Percentiles rank a stretch among this genome's conserved stretches.
These are phyloP conservation scores for Dicrostonyx torquatus DNA, from an alignment of 2,797 vertebrate species.

Conservation along the genomic window DNA sequence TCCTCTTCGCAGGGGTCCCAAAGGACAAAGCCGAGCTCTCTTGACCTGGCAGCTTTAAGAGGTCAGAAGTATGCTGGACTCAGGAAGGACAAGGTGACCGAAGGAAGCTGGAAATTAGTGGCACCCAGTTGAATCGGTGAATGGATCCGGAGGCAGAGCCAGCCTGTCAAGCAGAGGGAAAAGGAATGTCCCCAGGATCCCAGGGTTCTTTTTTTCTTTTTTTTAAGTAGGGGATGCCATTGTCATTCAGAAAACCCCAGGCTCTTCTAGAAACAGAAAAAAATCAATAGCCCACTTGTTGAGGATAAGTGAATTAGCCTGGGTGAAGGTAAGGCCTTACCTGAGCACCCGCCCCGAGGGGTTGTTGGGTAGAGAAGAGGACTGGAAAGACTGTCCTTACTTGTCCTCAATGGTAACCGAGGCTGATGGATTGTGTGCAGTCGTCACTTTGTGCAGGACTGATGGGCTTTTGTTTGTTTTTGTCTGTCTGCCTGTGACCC, in stretches of 20 bases:
- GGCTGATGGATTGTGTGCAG: conserved; percentile 80
- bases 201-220: not conserved
- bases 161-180: conserved; percentile 59
- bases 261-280: conserved; percentile 88
- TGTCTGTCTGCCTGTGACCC: not conserved
- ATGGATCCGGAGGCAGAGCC: conserved; percentile 17
- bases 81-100: not conserved
- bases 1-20: not conserved
- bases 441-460: conserved; percentile 65
- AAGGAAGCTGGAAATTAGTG: conserved; percentile 38
- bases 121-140: conserved; percentile 5
- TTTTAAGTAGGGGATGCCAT: conserved; percentile 75
- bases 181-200: conserved; percentile 74
- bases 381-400: conserved; percentile 82
- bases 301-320: conserved; percentile 89
- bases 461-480: conserved; percentile 65
- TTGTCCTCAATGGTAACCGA: conserved; percentile 65
- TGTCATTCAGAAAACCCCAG: conserved; percentile 86
- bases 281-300: conserved; percentile 92
- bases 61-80: not conserved
- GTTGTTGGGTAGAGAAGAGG: conserved; percentile 84
- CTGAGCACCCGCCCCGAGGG: conserved; percentile 86
- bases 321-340: conserved; percentile 88
- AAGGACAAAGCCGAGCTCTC: conserved; percentile 1
- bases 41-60: conserved; percentile 51